These are phyloP conservation scores for Tetrapedia diversipes DNA, from an alignment of 2,888 invertebrate genomes.

Conservation along the genomic window DNA sequence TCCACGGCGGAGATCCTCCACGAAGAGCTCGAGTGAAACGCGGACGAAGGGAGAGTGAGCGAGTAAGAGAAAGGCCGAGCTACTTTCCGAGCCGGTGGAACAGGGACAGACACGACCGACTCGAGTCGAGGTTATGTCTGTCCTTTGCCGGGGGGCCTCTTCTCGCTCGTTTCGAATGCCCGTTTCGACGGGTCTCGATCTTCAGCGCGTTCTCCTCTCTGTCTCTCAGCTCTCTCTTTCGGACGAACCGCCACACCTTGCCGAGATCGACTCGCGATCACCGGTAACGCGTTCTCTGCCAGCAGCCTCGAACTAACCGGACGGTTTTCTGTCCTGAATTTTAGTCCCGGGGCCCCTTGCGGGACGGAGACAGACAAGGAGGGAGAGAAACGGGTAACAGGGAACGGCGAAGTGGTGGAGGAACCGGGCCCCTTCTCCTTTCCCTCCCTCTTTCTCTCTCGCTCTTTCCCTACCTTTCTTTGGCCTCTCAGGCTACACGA, in stretches of 20 bases:
- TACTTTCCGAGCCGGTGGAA: conserved; percentile 8
- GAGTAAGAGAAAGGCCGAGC: conserved; percentile 24
- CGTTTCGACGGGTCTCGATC: conserved; percentile 59
- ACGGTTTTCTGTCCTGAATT: conserved; percentile 77
- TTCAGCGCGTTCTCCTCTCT: conserved; percentile 38
- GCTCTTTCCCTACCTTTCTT: neutral
- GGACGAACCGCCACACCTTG: conserved; percentile 76
- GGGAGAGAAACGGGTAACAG: conserved; percentile 12
- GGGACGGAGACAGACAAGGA: conserved; percentile 1
- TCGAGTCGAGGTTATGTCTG: conserved; percentile 47
- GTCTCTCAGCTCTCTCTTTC: conserved; percentile 51
- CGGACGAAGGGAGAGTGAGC: conserved; percentile 56
- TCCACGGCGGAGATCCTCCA: conserved; percentile 53
- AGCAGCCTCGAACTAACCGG: conserved; percentile 62
- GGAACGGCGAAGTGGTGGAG: conserved; percentile 23
- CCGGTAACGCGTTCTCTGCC: conserved; percentile 67
- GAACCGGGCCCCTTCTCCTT: conserved; percentile 47
- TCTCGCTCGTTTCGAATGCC: conserved; percentile 54
- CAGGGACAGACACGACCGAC: conserved; percentile 19
- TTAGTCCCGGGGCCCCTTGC: conserved; percentile 61
- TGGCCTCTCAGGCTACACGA: too few species aligned
- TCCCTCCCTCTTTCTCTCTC: conserved; percentile 38
- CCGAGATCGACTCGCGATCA: conserved; percentile 71
- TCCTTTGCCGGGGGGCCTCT: conserved; percentile 48
- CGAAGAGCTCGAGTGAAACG: conserved; percentile 61